Evolutionary conservation across 2,888 invertebrate species (phyloP).

Genomic region (Acanthoscelides obtectus): DNA sequence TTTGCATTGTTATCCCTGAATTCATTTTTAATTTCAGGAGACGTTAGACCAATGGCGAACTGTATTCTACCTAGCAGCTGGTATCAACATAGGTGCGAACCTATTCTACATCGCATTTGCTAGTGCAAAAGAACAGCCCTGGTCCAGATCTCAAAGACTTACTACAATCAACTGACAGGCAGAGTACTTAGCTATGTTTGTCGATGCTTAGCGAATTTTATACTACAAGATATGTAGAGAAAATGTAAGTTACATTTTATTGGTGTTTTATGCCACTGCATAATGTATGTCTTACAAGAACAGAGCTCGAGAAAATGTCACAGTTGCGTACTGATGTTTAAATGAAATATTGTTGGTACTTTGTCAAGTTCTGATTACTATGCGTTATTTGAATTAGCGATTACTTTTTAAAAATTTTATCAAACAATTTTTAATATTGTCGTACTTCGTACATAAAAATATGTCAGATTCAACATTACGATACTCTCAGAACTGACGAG

Average conservation of each 20-base stretch:
- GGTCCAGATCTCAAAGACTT: slow-evolving; percentile 50
- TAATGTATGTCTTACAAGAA: not conserved
- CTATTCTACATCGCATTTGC: slow-evolving; percentile 75
- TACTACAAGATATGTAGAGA: not conserved
- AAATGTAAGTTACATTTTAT: not conserved
- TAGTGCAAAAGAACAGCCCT: slow-evolving; percentile 70
- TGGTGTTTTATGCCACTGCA: not conserved
- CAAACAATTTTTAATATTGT: too few relatives aligned
- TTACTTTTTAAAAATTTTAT: too few relatives aligned
- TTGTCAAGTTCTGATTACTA: too few relatives aligned
- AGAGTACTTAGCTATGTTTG: slow-evolving; percentile 35
- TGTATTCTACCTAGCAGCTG: slow-evolving; percentile 77
- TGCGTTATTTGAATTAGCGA: too few relatives aligned
- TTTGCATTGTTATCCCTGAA: not conserved
- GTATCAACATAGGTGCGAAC: slow-evolving; percentile 69
- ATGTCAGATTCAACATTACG: too few relatives aligned
- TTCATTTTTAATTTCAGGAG: slow-evolving; percentile 52
- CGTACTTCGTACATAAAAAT: too few relatives aligned
- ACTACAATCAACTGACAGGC: slow-evolving; percentile 43
- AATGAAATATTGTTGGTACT: too few relatives aligned
- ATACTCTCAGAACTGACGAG: too few relatives aligned
- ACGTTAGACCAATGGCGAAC: slow-evolving; percentile 69
- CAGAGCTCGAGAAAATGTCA: not conserved
- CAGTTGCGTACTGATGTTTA: too few relatives aligned
- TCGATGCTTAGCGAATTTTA: slow-evolving; percentile 28